Evolutionary conservation across 1,140 invertebrate genomes (phyloP), one percentile per base, ranked within the genome.

Genomic region (Maconellicoccus hirsutus): DNA sequence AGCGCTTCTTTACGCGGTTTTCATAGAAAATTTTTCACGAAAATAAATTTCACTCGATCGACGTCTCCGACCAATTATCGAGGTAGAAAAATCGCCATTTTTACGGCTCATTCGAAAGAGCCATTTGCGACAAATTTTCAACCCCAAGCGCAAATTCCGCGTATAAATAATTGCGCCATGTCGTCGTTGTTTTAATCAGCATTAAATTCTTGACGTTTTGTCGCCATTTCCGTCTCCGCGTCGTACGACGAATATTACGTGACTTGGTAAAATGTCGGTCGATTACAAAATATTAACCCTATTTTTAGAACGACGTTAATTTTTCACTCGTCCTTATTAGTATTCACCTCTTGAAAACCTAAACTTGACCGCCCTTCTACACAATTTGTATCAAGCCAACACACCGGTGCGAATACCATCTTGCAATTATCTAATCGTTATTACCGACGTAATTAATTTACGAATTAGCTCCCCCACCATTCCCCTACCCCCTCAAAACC

Each of bases 121-220:
- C 42, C n/a, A 8, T 52, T 33, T 33, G 12, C 29, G 29, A 33
- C 29, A 33, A 33, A 33, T 33, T 33, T 33, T 12, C 3, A 33
- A 33, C 12, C 29, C 29, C 4, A 33, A 33, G 3, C 29, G 29
- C 12, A 33, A 33, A 33, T 33, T 33, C 12, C 4, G 29, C 29
- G 29, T 33, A 33, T 33, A 19, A 52, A 52, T 52, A 52, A 16
- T 52, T 52, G 6, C 6, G n/a, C 42, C 2, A 52, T 52, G 42
- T 52, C 42, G n/a, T 14, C 10, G 42, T 52, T 19, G n/a, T 52
- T 52, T 52, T 52, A 52, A 52, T 52, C n/a, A 19, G 12, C 42
- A 52, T 52, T 52, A 52, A 52, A 52, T 52, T 52, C 42, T 52
- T 52, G 42, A 52, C 42, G 42, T 52, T 52, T 52, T 52, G 42